A percentile compares a stretch with the other conserved stretches of the same genome.
Conservation (phyloP, 1,140 invertebrate genomes). For the Pseudomyrmex pallidus region DNA sequence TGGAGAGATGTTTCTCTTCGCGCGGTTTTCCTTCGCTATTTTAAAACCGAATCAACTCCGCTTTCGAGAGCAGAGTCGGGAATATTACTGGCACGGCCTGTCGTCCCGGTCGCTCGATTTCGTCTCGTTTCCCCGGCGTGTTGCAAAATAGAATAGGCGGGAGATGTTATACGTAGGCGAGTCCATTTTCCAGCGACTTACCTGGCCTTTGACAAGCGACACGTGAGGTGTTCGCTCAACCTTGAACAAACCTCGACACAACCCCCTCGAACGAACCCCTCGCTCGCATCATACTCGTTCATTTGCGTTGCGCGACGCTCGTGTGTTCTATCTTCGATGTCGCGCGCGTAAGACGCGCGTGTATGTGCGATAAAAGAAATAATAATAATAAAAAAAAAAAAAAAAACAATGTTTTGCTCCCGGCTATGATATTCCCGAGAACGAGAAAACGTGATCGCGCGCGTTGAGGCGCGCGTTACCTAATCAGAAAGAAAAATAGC, state of each 20-base stretch:
- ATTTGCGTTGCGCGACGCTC: constrained; percentile 1
- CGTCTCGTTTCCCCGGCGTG: constrained; percentile 45
- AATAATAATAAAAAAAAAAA: not conserved
- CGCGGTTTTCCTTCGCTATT: constrained; percentile 13
- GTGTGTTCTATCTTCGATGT: not conserved
- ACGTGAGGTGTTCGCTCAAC: constrained; percentile 51
- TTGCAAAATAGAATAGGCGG: constrained; percentile 44
- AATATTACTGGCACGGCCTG: constrained; percentile 41
- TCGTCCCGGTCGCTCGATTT: constrained; percentile 42
- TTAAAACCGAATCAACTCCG: constrained; percentile 16
- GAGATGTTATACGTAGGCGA: constrained; percentile 3
- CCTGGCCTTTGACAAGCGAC: constrained; percentile 49
- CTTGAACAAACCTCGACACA: constrained; percentile 39
- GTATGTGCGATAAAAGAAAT: not conserved
- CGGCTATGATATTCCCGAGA: too few species aligned
- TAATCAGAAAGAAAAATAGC: too few species aligned
- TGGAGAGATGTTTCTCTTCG: not conserved
- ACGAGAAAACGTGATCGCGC: too few species aligned
- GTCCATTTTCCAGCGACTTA: constrained; percentile 53
- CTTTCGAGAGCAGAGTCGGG: not conserved
- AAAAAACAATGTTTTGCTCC: too few species aligned
- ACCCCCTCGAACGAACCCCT: not conserved
- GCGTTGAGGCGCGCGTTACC: too few species aligned
- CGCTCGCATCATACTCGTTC: not conserved
- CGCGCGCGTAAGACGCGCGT: too few species aligned